Conservation (phyloP, 2,113 vertebrate species). For the Corythornis vintsioides region DNA sequence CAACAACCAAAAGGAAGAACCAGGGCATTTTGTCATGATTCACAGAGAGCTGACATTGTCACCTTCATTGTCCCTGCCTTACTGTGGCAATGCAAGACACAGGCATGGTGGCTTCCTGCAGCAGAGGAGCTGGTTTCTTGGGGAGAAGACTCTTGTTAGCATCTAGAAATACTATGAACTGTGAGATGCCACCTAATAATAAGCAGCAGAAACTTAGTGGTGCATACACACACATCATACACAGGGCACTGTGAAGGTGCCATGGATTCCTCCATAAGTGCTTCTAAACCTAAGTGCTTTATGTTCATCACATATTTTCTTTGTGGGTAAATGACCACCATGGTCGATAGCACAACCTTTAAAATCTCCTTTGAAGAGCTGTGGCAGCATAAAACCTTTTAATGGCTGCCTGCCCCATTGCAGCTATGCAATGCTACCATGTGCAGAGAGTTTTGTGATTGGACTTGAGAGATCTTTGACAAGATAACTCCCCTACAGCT, state of each 20-base stretch:
- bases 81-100: neutral
- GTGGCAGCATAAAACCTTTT: neutral
- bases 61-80: slow-evolving; percentile 40
- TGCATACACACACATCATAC: neutral
- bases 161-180: neutral
- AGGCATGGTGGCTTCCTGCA: neutral
- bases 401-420: neutral
- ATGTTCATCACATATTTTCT: neutral
- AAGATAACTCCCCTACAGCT: neutral
- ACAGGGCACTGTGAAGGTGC: neutral
- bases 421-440: neutral
- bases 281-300: slow-evolving; percentile 65
- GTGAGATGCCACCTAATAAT: neutral
- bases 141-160: slow-evolving; percentile 19
- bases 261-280: neutral
- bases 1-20: slow-evolving; percentile 40
- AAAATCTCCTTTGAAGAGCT: neutral
- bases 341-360: neutral
- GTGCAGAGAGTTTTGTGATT: neutral
- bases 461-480: neutral
- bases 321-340: neutral
- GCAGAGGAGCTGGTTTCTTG: slow-evolving; percentile 4
- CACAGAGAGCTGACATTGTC: neutral
- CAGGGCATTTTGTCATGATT: neutral
- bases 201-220: neutral